phyloP scores from a whole-genome alignment of 2,113 vertebrate species.

The Nibea albiflora region DNA sequence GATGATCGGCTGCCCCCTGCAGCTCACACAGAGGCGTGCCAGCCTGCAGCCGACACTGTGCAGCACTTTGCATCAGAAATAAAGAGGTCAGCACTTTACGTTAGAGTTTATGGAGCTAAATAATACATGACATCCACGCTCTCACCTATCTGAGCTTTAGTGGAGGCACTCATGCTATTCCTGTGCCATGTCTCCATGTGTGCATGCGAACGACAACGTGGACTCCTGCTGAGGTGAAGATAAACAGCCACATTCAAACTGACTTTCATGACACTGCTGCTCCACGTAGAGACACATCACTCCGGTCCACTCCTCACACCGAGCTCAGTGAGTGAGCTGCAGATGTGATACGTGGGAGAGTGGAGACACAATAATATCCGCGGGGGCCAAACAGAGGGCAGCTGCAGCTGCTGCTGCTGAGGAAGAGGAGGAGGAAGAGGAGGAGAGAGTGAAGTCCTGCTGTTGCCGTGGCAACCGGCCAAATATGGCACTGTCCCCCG shows the following conservation, averaged over 20 bases:
- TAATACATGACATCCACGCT: slow-evolving; percentile 32
- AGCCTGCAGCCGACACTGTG: not conserved
- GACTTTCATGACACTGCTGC: not conserved
- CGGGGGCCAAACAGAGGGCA: slow-evolving; percentile 40
- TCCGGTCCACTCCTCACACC: not conserved
- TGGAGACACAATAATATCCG: slow-evolving; percentile 46
- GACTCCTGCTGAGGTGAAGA: not conserved
- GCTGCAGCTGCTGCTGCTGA: not conserved
- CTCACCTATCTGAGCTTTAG: not conserved
- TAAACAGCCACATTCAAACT: not conserved
- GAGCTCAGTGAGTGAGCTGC: slow-evolving; percentile 5
- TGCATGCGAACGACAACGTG: not conserved
- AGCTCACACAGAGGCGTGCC: slow-evolving; percentile 19
- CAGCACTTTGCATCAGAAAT: not conserved
- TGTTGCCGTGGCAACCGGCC: slow-evolving; percentile 67
- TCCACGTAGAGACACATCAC: not conserved
- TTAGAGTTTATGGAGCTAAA: slow-evolving; percentile 11
- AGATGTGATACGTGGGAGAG: slow-evolving; percentile 58
- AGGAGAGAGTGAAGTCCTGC: slow-evolving; percentile 50
- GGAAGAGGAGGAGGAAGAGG: not conserved
- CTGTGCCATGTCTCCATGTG: not conserved
- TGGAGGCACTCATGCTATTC: not conserved
- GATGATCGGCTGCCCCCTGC: slow-evolving; percentile 60
- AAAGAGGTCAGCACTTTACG: slow-evolving; percentile 10
- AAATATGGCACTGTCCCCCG: slow-evolving; percentile 37